Percentiles rank a stretch among this genome's conserved stretches.
These are phyloP conservation scores for Aldrovandia affinis DNA, from an alignment of 2,797 vertebrate species.

Conservation along the genomic window DNA sequence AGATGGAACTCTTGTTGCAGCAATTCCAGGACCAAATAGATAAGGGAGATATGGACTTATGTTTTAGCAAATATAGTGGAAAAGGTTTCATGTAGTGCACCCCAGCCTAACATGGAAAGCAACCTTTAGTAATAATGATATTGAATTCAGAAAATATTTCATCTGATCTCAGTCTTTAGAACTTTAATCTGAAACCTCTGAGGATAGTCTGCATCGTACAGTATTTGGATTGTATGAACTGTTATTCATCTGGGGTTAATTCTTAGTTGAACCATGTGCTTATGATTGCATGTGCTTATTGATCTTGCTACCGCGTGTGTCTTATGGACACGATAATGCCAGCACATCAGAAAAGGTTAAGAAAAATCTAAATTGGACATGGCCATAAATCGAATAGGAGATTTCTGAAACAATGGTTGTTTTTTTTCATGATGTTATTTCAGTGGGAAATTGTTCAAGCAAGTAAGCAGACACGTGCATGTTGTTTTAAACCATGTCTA, in stretches of 20 bases:
- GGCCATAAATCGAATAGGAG: constrained; percentile 52
- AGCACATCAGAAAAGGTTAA: constrained; percentile 67
- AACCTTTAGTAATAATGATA: background rate
- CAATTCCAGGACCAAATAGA: background rate
- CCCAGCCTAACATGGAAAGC: background rate
- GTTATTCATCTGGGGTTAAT: constrained; percentile 73
- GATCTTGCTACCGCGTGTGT: constrained; percentile 72
- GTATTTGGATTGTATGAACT: constrained; percentile 46
- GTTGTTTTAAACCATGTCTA: background rate
- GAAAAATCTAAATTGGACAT: constrained; percentile 58
- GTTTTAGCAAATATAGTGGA: too few species aligned
- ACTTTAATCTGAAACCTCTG: background rate
- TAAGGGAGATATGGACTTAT: too few species aligned
- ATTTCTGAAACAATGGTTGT: too few species aligned
- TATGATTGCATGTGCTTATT: constrained; percentile 78
- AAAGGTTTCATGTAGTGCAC: background rate
- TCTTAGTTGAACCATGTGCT: constrained; percentile 66
- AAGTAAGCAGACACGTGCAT: background rate
- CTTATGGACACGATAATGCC: constrained; percentile 75
- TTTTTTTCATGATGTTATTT: too few species aligned
- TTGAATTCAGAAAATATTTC: constrained; percentile 51
- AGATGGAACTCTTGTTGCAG: background rate
- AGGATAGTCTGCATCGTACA: too few species aligned
- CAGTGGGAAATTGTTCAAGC: too few species aligned
- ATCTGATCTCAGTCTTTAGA: constrained; percentile 71